Conservation (phyloP, 37 sponge, comb jelly and placozoan genomes). For the Haliclona indistincta region DNA sequence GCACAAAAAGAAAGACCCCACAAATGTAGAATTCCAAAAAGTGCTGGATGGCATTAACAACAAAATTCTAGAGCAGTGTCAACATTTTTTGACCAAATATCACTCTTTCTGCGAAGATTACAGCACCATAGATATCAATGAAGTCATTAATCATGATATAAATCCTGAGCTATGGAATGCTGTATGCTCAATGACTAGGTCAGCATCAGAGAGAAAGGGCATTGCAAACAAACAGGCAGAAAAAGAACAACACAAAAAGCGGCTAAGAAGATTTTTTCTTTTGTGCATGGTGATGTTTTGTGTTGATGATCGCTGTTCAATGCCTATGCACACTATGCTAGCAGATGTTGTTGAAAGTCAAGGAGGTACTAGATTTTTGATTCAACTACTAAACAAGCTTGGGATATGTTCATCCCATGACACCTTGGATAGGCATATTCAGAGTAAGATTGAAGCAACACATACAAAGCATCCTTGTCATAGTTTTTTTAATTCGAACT, state of each 20-base stretch:
- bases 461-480: neutral
- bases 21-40: neutral
- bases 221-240: neutral
- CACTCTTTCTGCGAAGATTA: neutral
- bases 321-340: slow-evolving; percentile 29
- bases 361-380: slow-evolving; percentile 15
- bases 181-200: slow-evolving; percentile 6
- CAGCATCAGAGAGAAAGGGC: neutral
- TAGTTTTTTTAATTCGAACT: neutral
- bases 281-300: slow-evolving; percentile 10
- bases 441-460: neutral
- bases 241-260: slow-evolving; percentile 4
- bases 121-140: neutral
- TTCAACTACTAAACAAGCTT: slow-evolving; percentile 11
- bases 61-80: neutral
- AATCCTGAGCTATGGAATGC: slow-evolving; percentile 12
- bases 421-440: slow-evolving; percentile 17
- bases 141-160: neutral
- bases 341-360: slow-evolving; percentile 25
- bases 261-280: slow-evolving; percentile 1
- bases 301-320: slow-evolving; percentile 12
- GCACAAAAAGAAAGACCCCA: neutral
- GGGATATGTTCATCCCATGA: slow-evolving; percentile 23
- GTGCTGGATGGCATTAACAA: slow-evolving; percentile 5
- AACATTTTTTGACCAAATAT: neutral